These are phyloP conservation scores for Sebastes vulpes DNA, from an alignment of 2,797 vertebrate species.

Conservation along the genomic window DNA sequence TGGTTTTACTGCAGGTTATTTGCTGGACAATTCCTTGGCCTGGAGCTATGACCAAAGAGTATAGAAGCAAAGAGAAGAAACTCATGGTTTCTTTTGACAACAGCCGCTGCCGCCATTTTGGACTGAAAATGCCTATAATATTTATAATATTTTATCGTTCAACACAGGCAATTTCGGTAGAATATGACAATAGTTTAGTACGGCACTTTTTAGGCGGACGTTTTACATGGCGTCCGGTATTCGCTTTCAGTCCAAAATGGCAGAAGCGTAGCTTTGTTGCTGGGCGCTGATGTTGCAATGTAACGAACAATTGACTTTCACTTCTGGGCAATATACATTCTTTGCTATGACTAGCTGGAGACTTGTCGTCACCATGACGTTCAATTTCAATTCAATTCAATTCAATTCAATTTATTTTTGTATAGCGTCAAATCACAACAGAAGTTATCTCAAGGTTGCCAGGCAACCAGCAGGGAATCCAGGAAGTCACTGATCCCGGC, in stretches of 20 bases:
- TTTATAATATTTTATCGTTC: neutral
- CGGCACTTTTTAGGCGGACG: accelerated
- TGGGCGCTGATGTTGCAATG: neutral
- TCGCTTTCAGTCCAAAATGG: neutral
- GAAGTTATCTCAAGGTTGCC: neutral
- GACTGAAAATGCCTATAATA: neutral
- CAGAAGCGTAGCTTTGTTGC: neutral
- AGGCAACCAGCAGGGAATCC: neutral
- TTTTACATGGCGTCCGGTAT: accelerated
- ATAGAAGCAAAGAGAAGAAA: neutral
- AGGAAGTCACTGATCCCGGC: neutral
- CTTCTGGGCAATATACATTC: accelerated
- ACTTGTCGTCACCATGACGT: neutral
- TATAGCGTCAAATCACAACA: no score
- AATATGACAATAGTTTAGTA: neutral
- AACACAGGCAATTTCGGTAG: neutral
- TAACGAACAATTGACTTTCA: accelerated
- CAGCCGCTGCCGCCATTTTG: neutral
- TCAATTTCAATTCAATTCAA: no score
- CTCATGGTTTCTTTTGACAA: neutral
- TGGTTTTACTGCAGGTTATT: neutral
- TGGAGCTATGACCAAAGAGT: neutral
- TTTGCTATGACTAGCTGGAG: neutral
- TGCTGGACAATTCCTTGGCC: neutral
- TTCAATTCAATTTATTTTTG: no score